Base-by-base conservation (phyloP, 2,797 vertebrate genomes). In the Microchirus variegatus region DNA sequence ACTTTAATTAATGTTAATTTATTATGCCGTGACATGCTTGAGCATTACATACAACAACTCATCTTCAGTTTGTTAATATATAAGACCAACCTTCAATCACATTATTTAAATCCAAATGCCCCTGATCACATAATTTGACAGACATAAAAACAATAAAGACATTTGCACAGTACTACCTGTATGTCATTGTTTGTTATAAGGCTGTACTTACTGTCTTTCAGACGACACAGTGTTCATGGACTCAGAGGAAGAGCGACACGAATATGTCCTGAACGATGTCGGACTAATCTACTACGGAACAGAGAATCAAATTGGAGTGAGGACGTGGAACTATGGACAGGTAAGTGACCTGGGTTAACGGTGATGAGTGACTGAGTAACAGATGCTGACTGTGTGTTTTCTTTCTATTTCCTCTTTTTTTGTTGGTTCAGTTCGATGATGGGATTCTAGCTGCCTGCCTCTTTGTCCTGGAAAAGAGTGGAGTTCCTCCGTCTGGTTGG, bases 241-340 rank as follows among this genome's bases (percentile, higher is more conserved):
- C n/a, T 77, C 83, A 10, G 94, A 94, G 18, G 75, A 90, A 0
- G 92, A 93, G 87, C 87, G 88, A 16, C 81, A 91, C 51, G 96
- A 97, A 63, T 97, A 95, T 5, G 90, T 97, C 50, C 88, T 97
- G 4, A 96, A 95, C 5, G 95, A 97, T 22, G 68, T 89, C 0
- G 96, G 96, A 0, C 82, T 45, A 11, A 90, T 96, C 50, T 97
- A 96, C 84, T 96, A 96, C 0, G 96, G 96, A 63, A 96, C 94
- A 0, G 77, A 94, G 58, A 59, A 85, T 2, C 96, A 97, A 80
- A 96, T 96, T 22, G 94, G 90, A 1, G 90, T 75, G 37, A 86
- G 93, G n/a, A 91, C 93, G 0, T 97, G 96, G 96, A 92, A 94
- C 89, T 96, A 95, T 0, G 96, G 95, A 18, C 96, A 97, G 93